Conservation (phyloP, 2,113 vertebrate genomes). For the Agapornis roseicollis region DNA sequence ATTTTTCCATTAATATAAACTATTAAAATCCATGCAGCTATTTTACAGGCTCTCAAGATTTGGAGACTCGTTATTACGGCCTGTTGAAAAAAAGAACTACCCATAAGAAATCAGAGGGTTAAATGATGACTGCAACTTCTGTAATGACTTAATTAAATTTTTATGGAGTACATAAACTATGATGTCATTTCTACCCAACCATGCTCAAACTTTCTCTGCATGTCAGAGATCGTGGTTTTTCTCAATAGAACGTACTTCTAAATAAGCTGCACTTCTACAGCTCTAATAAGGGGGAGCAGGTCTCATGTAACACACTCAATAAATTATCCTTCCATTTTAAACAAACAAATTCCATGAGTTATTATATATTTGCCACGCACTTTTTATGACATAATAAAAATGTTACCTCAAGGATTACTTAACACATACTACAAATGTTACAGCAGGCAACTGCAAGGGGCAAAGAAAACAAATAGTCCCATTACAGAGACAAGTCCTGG, state of each 20-base stretch:
- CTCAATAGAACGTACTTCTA: slow-evolving; percentile 77
- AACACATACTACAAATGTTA: slow-evolving; percentile 85
- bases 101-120: slow-evolving; percentile 83
- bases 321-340: slow-evolving; percentile 86
- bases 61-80: slow-evolving; percentile 76
- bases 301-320: slow-evolving; percentile 86
- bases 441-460: slow-evolving; percentile 82
- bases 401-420: slow-evolving; percentile 87
- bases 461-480: slow-evolving; percentile 82
- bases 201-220: slow-evolving; percentile 59
- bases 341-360: slow-evolving; percentile 84
- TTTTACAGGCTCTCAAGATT: slow-evolving; percentile 80
- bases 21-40: slow-evolving; percentile 80
- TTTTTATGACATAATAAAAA: slow-evolving; percentile 86
- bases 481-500: slow-evolving; percentile 75
- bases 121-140: slow-evolving; percentile 84
- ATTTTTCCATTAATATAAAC: slow-evolving; percentile 80
- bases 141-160: slow-evolving; percentile 87
- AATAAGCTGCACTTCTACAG: slow-evolving; percentile 78
- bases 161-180: slow-evolving; percentile 84
- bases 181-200: slow-evolving; percentile 82
- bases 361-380: slow-evolving; percentile 85
- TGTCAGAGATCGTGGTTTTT: slow-evolving; percentile 76
- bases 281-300: slow-evolving; percentile 78
- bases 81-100: slow-evolving; percentile 79